Evolutionary conservation across 2,113 vertebrate species (phyloP), one percentile per base, ranked within the genome.

Genomic region (Alces alces): DNA sequence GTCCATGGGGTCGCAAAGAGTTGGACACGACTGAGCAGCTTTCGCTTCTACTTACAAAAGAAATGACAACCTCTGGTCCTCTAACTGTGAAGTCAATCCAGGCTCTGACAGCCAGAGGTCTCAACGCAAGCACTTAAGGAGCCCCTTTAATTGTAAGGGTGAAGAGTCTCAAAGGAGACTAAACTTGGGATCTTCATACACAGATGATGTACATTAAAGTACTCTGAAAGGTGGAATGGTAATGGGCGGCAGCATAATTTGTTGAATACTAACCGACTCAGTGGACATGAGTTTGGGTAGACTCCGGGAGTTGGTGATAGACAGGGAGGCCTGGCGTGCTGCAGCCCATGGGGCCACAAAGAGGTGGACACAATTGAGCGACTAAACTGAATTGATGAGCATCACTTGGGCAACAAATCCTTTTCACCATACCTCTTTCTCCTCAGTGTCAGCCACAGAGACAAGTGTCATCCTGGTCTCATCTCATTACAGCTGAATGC

Each of bases 351-450:
- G n/a, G 9, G 66, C 6, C 10, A 0, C 19, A 70, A 70, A 11
- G 19, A 70, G 66, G 12, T 1, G 0, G n/a, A 70, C n/a, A 36
- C 1, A 0, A 70, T n/a, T 70, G 64, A 36, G n/a, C 2, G 0
- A 36, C 17, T 21, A 2, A 66, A 66, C 17, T 23, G n/a, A 64
- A n/a, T n/a, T 70, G n/a, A 70, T 36, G 66, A 39, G 66, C 19
- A 70, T 36, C 36, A 60, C 6, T n/a, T 25, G 66, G 15, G 5
- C 21, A 76, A 76, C 3, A 85, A 61, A 60, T 25, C 30, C 30
- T 92, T 93, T 28, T 33, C 15, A n/a, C 19, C 45, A n/a, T 30
- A 27, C 30, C 33, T 76, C 36, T 61, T 78, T 11, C 5, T 80
- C 45, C 33, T 55, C 36, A 64, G 19, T 8, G 23, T 70, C 47